Base-by-base conservation (phyloP, 2,888 invertebrate genomes). In the Crematogaster levior region DNA sequence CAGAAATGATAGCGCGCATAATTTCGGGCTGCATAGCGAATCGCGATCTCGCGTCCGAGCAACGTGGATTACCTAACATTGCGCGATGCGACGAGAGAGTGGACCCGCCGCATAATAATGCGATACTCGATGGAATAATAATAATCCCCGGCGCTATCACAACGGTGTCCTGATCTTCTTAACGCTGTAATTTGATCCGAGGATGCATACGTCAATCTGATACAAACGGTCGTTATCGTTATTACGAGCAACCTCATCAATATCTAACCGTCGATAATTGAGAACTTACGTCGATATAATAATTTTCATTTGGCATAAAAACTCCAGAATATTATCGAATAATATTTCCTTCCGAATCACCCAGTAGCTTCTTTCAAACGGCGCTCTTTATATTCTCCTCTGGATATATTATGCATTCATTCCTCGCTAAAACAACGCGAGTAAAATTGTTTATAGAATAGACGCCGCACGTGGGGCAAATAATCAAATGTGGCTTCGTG, bases 1-100 rank as follows among this genome's bases (percentile, higher is more conserved):
- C 43, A 70, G 72, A 43, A 79, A 79, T 79, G 77, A 79, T 79
- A 79, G 77, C 77, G 77, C 73, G 77, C 77, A 79, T 79, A 79
- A 79, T 79, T 79, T 79, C 56, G 72, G 12, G 24, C 34, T 12
- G 43, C 70, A 56, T 60, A 46, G 73, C 43, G 56, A 79, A 72
- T 79, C 77, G 77, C 77, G 56, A 79, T 79, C 73, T 56, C 30
- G 70, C 27, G 40, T 43, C 40, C 43, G 43, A 21, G 56, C 53
- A 21, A 21, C 48, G 43, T 43, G 77, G 77, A 79, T 68, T 66
- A 77, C 68, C 66, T 75, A 75, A 66, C 77, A 77, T 77, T 79
- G 56, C 73, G 34, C 43, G 53, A 30, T 12, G 63, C 48, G 43
- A 27, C 30, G 48, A 66, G 75, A 53, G 27, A 21, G 34, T 9